phyloP scores from a whole-genome alignment of 2,797 vertebrate genomes.

The Holocentrus rufus region DNA sequence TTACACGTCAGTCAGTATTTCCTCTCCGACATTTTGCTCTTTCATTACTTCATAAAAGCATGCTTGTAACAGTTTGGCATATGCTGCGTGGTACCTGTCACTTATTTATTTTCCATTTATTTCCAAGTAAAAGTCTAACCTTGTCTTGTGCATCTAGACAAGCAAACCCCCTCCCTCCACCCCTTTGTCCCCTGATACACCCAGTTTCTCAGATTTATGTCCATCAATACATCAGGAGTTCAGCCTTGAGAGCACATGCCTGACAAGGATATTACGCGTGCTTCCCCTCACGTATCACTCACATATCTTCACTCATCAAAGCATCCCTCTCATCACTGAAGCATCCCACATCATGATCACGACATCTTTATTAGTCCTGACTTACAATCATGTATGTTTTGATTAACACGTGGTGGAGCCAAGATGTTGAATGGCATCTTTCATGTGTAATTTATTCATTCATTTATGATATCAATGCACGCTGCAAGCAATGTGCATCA shows the following conservation, averaged over 20 bases:
- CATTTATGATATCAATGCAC: too few relatives aligned
- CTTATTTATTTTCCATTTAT: neutral
- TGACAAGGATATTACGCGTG: too few relatives aligned
- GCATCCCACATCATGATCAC: neutral
- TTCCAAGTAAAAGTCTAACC: neutral
- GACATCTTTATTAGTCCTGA: neutral
- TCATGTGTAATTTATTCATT: too few relatives aligned
- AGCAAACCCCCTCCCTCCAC: neutral
- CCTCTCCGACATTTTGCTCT: neutral
- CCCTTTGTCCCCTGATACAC: neutral
- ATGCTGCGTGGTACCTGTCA: constrained; percentile 5
- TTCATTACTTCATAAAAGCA: neutral
- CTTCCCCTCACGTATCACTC: too few relatives aligned
- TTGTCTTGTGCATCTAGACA: neutral
- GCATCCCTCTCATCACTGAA: neutral
- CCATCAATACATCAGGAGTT: neutral
- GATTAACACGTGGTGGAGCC: too few relatives aligned
- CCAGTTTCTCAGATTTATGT: constrained; percentile 5
- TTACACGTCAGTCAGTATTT: neutral
- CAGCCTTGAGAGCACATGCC: too few relatives aligned
- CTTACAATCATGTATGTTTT: too few relatives aligned
- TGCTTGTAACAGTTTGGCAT: neutral
- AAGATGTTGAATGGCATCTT: too few relatives aligned
- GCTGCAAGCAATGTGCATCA: too few relatives aligned
- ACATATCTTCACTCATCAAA: neutral